Base-by-base conservation (phyloP, 2,888 invertebrate species). In the Diplolepis rosae region DNA sequence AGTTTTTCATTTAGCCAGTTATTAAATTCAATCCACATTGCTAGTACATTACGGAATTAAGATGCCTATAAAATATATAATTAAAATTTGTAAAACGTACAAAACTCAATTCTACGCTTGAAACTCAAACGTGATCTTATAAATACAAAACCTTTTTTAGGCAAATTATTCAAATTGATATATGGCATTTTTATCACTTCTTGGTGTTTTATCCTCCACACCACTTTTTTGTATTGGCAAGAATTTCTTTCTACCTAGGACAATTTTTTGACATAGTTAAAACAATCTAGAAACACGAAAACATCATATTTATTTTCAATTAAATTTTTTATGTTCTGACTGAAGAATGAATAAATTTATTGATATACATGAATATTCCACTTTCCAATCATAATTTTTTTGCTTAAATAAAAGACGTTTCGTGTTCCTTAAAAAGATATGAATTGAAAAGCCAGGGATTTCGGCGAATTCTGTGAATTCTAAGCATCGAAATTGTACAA, bases 401-500 rank as follows among this genome's bases (percentile, higher is more conserved):
- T 18, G 7, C 18, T 45, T 45, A 2, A 18, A 45, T 9, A 45
- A 7, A n/a, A n/a, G 2, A 18, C 7, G 7, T 2, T 9, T 3
- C 9, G 18, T 45, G 11, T 45, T 45, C n/a, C 9, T 45, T 45
- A 6, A 4, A 18, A 45, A 45, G 15, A 9, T 18, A 9, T 9
- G 9, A 45, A 45, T 9, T 22, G 45, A 45, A 18, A 4, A 18
- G 2, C 18, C 45, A 9, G 18, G 18, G 45, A 3, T 45, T 45
- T 18, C 45, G 15, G 18, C 18, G 15, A 18, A 45, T 45, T 45
- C 7, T 18, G 18, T 2, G 18, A 45, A 18, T n/a, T 45, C 42
- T 42, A 42, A n/a, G n/a, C n/a, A n/a, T n/a, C n/a, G 39, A 42
- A 42, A 42, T 42, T 42, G n/a, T 42, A 42, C n/a, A 42, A n/a